Base-by-base conservation (phyloP, 2,113 vertebrate genomes). In the Conger conger region DNA sequence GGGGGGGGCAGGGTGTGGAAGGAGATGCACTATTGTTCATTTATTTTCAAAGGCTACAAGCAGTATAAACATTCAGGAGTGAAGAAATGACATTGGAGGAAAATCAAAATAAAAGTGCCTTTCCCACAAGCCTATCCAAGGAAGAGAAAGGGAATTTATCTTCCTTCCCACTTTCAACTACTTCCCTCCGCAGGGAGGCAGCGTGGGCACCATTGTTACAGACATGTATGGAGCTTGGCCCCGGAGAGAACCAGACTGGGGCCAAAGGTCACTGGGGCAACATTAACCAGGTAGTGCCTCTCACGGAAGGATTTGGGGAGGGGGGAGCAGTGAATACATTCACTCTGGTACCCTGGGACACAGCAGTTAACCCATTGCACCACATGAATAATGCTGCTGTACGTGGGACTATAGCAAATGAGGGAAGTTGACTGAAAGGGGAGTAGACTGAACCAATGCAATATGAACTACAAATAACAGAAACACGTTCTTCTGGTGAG, bases 201-300 rank as follows among this genome's bases (percentile, higher is more conserved):
- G 84, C 77, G 84, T 79, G 40, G 20, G 83, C 63, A 53, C 79
- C 45, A 20, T 76, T 30, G 36, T 86, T 42, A 0, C 20, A 35
- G 76, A 53, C 83, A n/a, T 4, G 36, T 77, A 35, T 42, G 86
- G 73, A 18, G 84, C 81, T 86, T 86, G 63, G 91, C 88, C 82
- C 86, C 82, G 86, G 1, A 0, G 33, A 63, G 77, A 53, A 1
- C 0, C 36, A 63, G 76, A 77, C 27, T 79, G 50, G 79, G 88
- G 88, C 89, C 84, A 89, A 40, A 3, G 83, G 88, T 90, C 76
- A 45, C 42, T 1, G 17, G 79, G 83, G 85, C 33, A 83, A 89
- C 60, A 33, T 0, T n/a, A 80, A 79, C 87, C 88, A 76, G 85
- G 83, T 87, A 79, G 33, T 20, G 4, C 36, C 42, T 38, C 63